Evolutionary conservation across 2,888 invertebrate genomes (phyloP).

Genomic region (Entomobrya multifasciata): DNA sequence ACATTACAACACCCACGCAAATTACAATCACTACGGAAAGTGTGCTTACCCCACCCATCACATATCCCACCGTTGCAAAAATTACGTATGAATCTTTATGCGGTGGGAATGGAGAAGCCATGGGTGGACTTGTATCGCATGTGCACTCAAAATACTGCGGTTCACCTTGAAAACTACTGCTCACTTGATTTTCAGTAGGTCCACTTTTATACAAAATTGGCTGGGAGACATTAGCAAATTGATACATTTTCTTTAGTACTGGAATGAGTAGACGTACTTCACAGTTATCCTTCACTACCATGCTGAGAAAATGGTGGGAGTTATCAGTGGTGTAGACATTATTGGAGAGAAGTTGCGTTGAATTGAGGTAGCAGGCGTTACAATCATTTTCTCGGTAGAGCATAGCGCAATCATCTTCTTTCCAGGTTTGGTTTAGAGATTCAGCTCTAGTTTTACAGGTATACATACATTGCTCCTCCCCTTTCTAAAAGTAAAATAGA

Average conservation of each 20-base stretch:
- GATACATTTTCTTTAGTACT: not conserved
- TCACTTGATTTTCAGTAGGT: not conserved
- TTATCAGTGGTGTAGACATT: slow-evolving; percentile 23
- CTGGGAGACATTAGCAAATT: not conserved
- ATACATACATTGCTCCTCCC: not conserved
- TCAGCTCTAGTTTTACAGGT: not conserved
- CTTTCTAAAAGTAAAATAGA: not conserved
- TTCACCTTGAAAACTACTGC: not conserved
- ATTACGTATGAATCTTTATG: too few relatives aligned
- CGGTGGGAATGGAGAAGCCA: not conserved
- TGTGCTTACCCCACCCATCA: not conserved
- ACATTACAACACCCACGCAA: not conserved
- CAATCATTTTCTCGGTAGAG: slow-evolving; percentile 31
- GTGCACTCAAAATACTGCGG: slow-evolving; percentile 5
- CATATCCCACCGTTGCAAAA: not conserved
- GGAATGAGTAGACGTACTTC: not conserved
- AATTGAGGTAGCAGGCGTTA: slow-evolving; percentile 9
- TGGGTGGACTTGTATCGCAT: not conserved
- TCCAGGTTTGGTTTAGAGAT: not conserved
- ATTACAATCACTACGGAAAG: not conserved
- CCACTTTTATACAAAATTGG: not conserved
- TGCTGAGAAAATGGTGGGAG: slow-evolving; percentile 3
- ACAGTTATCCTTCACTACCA: slow-evolving; percentile 19
- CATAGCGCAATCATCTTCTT: slow-evolving; percentile 27
- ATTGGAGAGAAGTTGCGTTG: not conserved